These are phyloP conservation scores for Zhuqinia jingwanae DNA, from an alignment of 2,888 invertebrate species.

Conservation along the genomic window DNA sequence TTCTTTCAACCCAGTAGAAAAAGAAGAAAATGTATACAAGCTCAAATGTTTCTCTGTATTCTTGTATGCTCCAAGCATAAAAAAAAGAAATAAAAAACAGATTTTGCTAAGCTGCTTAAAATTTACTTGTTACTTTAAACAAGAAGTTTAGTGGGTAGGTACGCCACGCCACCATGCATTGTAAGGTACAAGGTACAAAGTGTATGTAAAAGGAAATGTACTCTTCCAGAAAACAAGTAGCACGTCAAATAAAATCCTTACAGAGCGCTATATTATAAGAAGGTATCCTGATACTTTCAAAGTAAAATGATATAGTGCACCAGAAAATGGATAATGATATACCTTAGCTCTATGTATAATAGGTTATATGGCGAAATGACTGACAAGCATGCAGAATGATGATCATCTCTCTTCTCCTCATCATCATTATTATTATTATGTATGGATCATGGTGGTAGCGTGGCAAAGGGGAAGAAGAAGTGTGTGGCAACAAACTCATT, in stretches of 20 bases:
- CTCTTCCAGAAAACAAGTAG: conserved; percentile 56
- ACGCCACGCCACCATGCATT: no score
- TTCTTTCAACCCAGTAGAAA: neutral
- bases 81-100: neutral
- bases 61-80: conserved; percentile 8
- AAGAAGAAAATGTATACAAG: conserved; percentile 19
- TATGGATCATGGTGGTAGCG: conserved; percentile 42
- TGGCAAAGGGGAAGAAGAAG: conserved; percentile 20
- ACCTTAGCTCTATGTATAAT: neutral
- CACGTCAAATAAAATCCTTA: conserved; percentile 34
- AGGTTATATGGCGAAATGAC: conserved; percentile 28
- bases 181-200: neutral
- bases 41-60: conserved; percentile 11
- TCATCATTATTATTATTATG: conserved; percentile 33
- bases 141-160: neutral
- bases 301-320: neutral
- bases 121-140: neutral
- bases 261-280: neutral
- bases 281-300: neutral
- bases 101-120: conserved; percentile 25
- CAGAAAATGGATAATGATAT: neutral
- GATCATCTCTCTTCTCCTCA: neutral
- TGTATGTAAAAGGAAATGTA: conserved; percentile 50
- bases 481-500: conserved; percentile 48
- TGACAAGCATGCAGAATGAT: conserved; percentile 49